Evolutionary conservation across 2,888 invertebrate species (phyloP).

Genomic region (Ptychoptera albimana): DNA sequence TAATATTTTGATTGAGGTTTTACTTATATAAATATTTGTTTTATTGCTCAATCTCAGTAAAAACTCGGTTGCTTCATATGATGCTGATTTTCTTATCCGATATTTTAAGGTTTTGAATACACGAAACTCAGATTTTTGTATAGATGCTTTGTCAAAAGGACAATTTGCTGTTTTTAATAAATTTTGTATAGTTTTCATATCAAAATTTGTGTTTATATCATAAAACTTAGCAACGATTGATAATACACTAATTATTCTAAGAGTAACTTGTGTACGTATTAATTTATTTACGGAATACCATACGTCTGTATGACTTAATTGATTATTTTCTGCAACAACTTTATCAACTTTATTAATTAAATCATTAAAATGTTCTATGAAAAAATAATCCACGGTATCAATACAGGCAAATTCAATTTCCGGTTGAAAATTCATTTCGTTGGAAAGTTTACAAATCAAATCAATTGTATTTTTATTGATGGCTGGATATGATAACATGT

Average conservation of each 20-base stretch:
- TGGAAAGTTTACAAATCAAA: constrained; percentile 1
- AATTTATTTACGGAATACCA: neutral
- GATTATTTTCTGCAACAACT: neutral
- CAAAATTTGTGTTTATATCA: neutral
- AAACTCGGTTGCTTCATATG: neutral
- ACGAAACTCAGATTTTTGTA: constrained; percentile 1
- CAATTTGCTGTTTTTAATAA: neutral
- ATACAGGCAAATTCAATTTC: constrained; percentile 5
- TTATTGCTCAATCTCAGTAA: neutral
- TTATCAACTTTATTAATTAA: neutral
- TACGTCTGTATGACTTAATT: neutral
- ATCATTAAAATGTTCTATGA: neutral
- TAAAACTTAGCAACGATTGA: constrained; percentile 3
- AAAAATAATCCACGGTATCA: constrained; percentile 4
- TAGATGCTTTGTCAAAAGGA: neutral
- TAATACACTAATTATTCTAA: neutral
- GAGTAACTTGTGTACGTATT: neutral
- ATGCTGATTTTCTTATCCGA: neutral
- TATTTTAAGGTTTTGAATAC: constrained; percentile 3
- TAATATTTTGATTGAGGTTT: neutral
- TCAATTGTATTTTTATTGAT: no score
- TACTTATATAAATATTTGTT: neutral
- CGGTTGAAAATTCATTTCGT: neutral
- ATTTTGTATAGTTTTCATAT: neutral
- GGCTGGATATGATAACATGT: no score